A percentile compares a stretch with the other conserved stretches of the same genome.
These are phyloP conservation scores for Dendrocincla fuliginosa DNA, from an alignment of 2,797 vertebrate genomes.

Conservation along the genomic window DNA sequence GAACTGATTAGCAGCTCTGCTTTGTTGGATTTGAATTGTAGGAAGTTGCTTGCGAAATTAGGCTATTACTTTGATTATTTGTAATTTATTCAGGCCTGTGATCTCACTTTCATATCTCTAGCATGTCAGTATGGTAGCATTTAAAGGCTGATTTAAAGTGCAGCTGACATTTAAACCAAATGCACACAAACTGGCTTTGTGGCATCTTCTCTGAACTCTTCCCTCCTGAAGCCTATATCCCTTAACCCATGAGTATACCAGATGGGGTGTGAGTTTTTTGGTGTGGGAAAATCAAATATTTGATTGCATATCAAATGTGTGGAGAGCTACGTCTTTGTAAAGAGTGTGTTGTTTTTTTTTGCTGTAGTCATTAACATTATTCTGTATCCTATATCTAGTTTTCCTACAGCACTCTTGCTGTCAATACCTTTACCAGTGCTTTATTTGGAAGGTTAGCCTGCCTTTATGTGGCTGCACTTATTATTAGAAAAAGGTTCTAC, in stretches of 20 bases:
- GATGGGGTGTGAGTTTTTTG: neutral
- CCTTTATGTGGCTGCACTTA: neutral
- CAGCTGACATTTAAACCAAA: neutral
- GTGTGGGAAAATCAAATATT: neutral
- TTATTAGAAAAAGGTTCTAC: neutral
- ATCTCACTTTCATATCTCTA: neutral
- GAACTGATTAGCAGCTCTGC: neutral
- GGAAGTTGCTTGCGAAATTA: neutral
- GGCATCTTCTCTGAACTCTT: neutral
- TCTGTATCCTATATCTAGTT: neutral
- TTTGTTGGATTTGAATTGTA: neutral
- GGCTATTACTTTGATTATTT: neutral
- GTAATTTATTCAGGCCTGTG: neutral
- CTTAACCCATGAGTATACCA: neutral
- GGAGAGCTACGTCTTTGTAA: neutral
- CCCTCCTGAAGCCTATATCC: neutral
- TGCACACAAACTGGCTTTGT: neutral
- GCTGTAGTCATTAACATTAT: neutral
- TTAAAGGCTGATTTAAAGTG: neutral
- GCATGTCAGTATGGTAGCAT: neutral
- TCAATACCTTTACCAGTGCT: neutral
- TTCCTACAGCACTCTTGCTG: neutral
- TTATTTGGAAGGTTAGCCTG: neutral
- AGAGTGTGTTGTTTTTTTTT: neutral
- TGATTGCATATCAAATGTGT: neutral